Evolutionary conservation across 2,888 invertebrate genomes (phyloP).

Genomic region (Catonia carolina): DNA sequence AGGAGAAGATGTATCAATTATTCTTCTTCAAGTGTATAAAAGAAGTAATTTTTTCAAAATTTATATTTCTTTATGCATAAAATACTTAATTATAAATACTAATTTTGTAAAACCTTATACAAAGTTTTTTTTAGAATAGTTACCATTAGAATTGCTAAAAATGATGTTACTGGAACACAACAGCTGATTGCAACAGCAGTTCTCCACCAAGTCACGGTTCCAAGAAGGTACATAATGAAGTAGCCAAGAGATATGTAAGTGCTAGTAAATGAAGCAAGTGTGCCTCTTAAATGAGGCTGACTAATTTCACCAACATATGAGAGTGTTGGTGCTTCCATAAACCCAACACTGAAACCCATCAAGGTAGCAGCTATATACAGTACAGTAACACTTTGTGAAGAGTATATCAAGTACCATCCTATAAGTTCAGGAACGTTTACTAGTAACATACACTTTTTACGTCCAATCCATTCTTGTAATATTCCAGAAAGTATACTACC

Average conservation of each 20-base stretch:
- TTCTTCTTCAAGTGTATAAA: too few relatives aligned
- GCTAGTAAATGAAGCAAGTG: constrained; percentile 47
- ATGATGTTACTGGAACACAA: constrained; percentile 46
- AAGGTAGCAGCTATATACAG: constrained; percentile 49
- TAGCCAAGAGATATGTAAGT: constrained; percentile 48
- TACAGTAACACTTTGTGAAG: constrained; percentile 46
- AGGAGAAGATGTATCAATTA: too few relatives aligned
- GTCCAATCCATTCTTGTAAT: constrained; percentile 49
- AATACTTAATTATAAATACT: too few relatives aligned
- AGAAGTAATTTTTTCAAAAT: too few relatives aligned
- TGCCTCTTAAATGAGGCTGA: constrained; percentile 49
- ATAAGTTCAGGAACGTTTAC: constrained; percentile 52
- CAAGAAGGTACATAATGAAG: constrained; percentile 48
- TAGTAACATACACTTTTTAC: constrained; percentile 49
- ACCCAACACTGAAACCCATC: constrained; percentile 51
- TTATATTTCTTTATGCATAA: too few relatives aligned
- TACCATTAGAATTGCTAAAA: constrained; percentile 49
- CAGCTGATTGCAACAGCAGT: constrained; percentile 48
- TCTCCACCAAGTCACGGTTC: constrained; percentile 49
- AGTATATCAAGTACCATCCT: constrained; percentile 51
- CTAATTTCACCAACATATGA: constrained; percentile 55
- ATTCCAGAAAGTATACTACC: constrained; percentile 53
- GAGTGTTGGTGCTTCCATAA: constrained; percentile 54
- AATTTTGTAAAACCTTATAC: too few relatives aligned
- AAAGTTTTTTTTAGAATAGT: too few relatives aligned